Conservation (phyloP, 2,888 invertebrate genomes). For the Tenthredo mesomela region DNA sequence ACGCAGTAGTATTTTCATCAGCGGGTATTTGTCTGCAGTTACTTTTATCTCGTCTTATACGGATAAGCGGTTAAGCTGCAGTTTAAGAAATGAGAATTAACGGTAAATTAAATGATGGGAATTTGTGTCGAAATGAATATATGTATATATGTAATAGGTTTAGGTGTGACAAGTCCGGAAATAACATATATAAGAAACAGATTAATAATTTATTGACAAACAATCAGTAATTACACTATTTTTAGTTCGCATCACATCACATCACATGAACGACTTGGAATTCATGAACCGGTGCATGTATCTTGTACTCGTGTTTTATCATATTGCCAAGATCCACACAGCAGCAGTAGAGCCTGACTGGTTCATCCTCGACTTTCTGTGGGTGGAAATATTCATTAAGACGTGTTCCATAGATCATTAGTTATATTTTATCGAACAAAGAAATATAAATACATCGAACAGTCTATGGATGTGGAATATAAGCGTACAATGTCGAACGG, state of each 20-base stretch:
- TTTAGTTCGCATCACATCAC: conserved; percentile 52
- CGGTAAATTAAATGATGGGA: neutral
- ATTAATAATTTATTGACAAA: neutral
- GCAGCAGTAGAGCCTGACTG: conserved; percentile 71
- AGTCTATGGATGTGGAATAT: neutral
- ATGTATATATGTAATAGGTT: neutral
- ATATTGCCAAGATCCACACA: conserved; percentile 69
- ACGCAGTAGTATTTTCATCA: neutral
- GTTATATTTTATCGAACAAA: neutral
- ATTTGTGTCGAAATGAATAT: neutral
- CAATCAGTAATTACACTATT: neutral
- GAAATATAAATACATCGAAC: neutral
- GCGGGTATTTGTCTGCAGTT: neutral
- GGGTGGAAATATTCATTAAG: neutral
- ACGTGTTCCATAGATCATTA: neutral
- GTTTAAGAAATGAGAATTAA: neutral
- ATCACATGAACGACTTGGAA: conserved; percentile 73
- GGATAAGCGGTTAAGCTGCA: conserved; percentile 11
- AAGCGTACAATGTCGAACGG: conserved; percentile 1
- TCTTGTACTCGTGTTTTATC: conserved; percentile 56
- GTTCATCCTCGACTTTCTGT: conserved; percentile 67
- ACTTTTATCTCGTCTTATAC: neutral
- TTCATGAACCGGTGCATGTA: conserved; percentile 65
- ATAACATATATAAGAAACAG: neutral
- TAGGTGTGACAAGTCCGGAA: neutral